phyloP scores from a whole-genome alignment of 2,888 invertebrate species.

The Geotrupes spiniger region DNA sequence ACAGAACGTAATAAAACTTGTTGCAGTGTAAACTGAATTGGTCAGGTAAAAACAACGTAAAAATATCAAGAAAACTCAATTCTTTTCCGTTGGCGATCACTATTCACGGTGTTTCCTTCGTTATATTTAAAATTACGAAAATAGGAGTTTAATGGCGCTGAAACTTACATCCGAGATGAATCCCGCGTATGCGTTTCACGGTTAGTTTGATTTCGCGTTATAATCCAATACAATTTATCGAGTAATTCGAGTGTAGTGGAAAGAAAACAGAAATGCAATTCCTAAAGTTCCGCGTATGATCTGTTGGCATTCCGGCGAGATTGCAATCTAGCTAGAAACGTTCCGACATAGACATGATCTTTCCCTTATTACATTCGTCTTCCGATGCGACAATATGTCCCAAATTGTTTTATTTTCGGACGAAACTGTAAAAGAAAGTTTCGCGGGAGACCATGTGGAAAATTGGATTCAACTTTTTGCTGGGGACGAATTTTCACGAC shows the following conservation, averaged over 20 bases:
- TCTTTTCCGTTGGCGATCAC: no score
- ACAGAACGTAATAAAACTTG: no score
- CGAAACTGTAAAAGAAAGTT: constrained; percentile 45
- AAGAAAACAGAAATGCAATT: background rate
- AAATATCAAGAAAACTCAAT: no score
- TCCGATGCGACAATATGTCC: constrained; percentile 43
- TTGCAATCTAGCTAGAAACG: constrained; percentile 4
- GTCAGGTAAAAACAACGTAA: no score
- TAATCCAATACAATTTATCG: constrained; percentile 3
- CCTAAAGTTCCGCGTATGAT: constrained; percentile 4
- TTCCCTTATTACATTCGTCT: constrained; percentile 17
- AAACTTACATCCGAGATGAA: no score
- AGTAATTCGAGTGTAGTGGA: background rate
- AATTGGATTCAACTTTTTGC: constrained; percentile 47
- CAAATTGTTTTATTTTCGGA: constrained; percentile 45
- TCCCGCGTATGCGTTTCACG: no score
- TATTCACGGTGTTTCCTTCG: no score
- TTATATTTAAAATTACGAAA: no score
- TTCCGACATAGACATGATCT: constrained; percentile 7
- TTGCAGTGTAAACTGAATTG: no score
- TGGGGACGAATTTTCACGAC: constrained; percentile 7
- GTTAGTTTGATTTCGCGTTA: no score
- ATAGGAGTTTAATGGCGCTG: no score
- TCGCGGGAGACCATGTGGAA: constrained; percentile 44
- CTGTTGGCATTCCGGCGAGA: constrained; percentile 3